phyloP scores from a whole-genome alignment of 2,797 vertebrate species.

The Acrossocheilus fasciatus region DNA sequence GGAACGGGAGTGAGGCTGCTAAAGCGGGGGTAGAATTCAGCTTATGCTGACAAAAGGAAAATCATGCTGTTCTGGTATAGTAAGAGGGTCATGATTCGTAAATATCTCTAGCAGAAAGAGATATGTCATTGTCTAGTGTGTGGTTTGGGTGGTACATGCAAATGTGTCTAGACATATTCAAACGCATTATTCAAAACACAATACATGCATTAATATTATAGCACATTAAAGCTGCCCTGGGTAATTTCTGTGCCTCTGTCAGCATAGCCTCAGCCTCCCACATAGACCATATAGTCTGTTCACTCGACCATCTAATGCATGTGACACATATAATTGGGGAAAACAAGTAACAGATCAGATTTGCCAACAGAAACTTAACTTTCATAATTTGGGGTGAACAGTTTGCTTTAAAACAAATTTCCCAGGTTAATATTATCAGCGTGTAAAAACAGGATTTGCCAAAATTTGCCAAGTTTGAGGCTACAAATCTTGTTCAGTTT shows the following conservation, averaged over 20 bases:
- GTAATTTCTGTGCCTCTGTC: neutral
- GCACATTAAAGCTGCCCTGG: neutral
- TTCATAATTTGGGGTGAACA: neutral
- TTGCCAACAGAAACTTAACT: neutral
- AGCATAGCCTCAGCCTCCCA: neutral
- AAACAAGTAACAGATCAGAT: neutral
- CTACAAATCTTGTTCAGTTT: neutral
- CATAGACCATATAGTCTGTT: neutral
- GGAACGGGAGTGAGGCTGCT: slow-evolving; percentile 40
- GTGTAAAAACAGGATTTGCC: neutral
- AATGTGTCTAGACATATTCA: neutral
- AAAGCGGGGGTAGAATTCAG: slow-evolving; percentile 32
- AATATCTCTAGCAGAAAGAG: slow-evolving; percentile 24
- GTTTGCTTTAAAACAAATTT: neutral
- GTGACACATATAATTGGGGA: neutral
- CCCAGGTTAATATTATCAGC: neutral
- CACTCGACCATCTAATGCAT: slow-evolving; percentile 4
- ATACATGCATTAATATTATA: neutral
- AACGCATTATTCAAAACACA: slow-evolving; percentile 16
- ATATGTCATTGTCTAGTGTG: slow-evolving; percentile 24
- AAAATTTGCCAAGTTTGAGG: neutral
- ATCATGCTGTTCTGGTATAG: slow-evolving; percentile 7
- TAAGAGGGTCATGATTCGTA: slow-evolving; percentile 23
- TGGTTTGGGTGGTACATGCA: neutral
- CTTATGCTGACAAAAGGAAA: slow-evolving; percentile 38